Evolutionary conservation across 1,140 invertebrate genomes (phyloP), one percentile per base, ranked within the genome.

Genomic region (Drosophila cardini): DNA sequence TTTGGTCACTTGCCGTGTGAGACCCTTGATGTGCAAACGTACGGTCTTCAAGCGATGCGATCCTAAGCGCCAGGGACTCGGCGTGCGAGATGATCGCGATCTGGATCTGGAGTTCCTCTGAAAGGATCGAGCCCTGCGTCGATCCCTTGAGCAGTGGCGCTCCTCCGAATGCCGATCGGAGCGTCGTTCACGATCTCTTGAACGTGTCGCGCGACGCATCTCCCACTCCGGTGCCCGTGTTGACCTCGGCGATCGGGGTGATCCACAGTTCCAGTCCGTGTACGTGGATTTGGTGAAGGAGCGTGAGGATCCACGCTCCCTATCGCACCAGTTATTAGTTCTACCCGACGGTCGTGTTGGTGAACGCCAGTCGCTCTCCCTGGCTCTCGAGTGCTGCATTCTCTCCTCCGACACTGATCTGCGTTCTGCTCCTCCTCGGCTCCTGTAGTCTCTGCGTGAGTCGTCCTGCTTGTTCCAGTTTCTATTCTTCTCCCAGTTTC

Each of bases 1-100:
- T 56, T 86, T 86, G 61, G 78, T 82, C 43, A 86, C 83, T 38
- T 63, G 71, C 0, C 56, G 78, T 0, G 64, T 63, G 10, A 86
- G 43, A 0, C 84, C 76, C 40, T 72, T 76, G 36, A 86, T 86
- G 52, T 86, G 83, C 18, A 86, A 57, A 1, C 82, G 64, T 2
- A 86, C 71, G 6, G 18, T 48, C 2, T 32, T 34, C 1, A 63
- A 18, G 0, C 36, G 63, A 0, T 62, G 48, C 2, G 16, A 9
- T 6, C 3, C 13, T 1, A 5, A 1, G 10, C 45, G 36, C 48
- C 26, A 4, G 0, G 52, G 53, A 38, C 57, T 52, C 4, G 58
- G 38, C 0, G 42, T 67, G 4, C 21, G 10, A 0, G 36, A 18
- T 1, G 61, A 42, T 0, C 15, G 8, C 11, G 60, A 61, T 6